Evolutionary conservation across 2,113 vertebrate genomes (phyloP), one percentile per base, ranked within the genome.

Genomic region (Prochilodus magdalenae): DNA sequence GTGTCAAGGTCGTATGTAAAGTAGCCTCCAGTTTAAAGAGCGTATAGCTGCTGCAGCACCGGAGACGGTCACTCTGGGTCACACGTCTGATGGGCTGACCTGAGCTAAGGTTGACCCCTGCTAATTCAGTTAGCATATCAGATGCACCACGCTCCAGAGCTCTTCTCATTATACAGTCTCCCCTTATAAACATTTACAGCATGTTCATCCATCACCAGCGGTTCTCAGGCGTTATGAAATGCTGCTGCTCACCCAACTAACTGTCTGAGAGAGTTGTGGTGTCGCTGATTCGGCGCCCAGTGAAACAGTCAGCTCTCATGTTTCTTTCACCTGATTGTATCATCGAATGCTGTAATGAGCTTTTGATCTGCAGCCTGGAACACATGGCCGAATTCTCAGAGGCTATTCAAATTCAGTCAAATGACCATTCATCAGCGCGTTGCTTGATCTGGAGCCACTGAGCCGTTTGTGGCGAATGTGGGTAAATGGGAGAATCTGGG

Each of bases 341-440:
- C 80, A 65, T 84, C 20, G 47, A 80, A 77, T 44, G 10, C 63
- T 26, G 59, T 51, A 71, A 60, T 29, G 33, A 63, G 12, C 60
- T 10, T 66, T 74, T 83, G 55, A 67, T 83, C 26, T 70, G 26
- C 53, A 0, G 11, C 73, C 3, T 29, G 75, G 33, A 82, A 65
- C 73, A 57, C 80, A 44, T 36, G 26, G 59, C 74, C 74, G 63
- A 76, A 62, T 27, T 40, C 15, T 26, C 74, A 47, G 73, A 60
- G 55, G 73, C 51, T 51, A 40, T 57, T 53, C 63, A 82, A 57
- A 82, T 75, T 29, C 24, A 44, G 62, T 29, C n/a, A 69, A 62
- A 69, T 73, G 53, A 44, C 40, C 63, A 16, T 40, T 22, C 60
- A 29, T 66, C 36, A n/a, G n/a, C 30, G 11, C 57, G 49, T 66